phyloP scores from a whole-genome alignment of 2,888 invertebrate genomes.

The Herminia tarsipennalis region DNA sequence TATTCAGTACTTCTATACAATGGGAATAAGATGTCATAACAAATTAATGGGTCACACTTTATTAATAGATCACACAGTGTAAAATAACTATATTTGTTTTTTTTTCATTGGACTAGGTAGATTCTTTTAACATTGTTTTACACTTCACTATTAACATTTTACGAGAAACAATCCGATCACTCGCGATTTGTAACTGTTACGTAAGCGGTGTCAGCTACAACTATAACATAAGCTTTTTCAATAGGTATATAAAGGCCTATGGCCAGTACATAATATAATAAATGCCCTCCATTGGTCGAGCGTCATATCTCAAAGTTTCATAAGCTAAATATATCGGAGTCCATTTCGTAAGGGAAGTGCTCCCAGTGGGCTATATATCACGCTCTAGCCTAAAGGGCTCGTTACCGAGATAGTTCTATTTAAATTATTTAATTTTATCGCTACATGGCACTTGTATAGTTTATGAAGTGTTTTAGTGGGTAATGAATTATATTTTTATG shows the following conservation, averaged over 20 bases:
- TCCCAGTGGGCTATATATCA: slow-evolving; percentile 40
- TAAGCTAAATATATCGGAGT: slow-evolving; percentile 45
- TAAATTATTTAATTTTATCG: slow-evolving; percentile 39
- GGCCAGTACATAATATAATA: slow-evolving; percentile 10
- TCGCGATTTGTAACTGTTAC: too few relatives aligned
- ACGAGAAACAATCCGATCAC: too few relatives aligned
- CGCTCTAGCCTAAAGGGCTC: slow-evolving; percentile 31
- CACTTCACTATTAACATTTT: too few relatives aligned
- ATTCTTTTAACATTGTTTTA: too few relatives aligned
- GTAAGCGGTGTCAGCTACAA: too few relatives aligned
- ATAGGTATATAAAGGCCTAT: not conserved
- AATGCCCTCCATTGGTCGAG: slow-evolving; percentile 15
- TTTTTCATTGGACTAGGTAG: too few relatives aligned
- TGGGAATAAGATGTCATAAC: too few relatives aligned
- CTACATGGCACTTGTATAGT: slow-evolving; percentile 4
- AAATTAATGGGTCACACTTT: too few relatives aligned
- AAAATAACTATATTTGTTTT: too few relatives aligned
- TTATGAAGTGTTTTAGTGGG: slow-evolving; percentile 2
- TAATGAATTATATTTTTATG: not conserved
- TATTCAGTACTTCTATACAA: too few relatives aligned
- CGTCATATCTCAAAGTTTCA: slow-evolving; percentile 39
- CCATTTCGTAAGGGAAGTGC: slow-evolving; percentile 41
- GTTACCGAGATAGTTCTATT: slow-evolving; percentile 38
- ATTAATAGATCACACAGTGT: too few relatives aligned
- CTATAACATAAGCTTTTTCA: too few relatives aligned